These are phyloP conservation scores for Muntiacus muntjak DNA, from an alignment of 2,113 vertebrate species.

Conservation along the genomic window DNA sequence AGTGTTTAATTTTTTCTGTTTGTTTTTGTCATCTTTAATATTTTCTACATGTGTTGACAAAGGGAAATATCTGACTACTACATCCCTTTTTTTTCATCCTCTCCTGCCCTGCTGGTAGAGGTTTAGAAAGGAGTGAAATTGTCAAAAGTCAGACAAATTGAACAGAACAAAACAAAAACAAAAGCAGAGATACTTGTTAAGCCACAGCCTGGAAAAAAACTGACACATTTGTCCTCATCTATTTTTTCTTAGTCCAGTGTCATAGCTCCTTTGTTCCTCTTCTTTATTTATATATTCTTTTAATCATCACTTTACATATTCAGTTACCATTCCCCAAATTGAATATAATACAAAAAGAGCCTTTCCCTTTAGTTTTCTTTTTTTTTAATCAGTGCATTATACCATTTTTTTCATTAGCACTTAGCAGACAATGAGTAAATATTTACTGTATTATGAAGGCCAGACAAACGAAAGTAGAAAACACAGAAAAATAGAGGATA, in stretches of 20 bases:
- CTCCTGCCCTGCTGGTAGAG: background rate
- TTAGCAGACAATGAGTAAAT: background rate
- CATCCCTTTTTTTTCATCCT: background rate
- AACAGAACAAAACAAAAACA: background rate
- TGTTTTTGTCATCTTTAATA: slow-evolving; percentile 39
- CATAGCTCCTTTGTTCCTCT: background rate
- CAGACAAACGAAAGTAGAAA: background rate
- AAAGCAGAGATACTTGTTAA: background rate
- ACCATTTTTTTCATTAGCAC: background rate
- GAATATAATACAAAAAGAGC: background rate
- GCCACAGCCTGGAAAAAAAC: background rate
- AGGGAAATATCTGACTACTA: background rate
- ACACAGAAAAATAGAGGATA: background rate
- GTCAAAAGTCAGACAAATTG: background rate
- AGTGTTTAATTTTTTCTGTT: slow-evolving; percentile 48
- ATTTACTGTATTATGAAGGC: background rate
- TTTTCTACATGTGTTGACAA: slow-evolving; percentile 17
- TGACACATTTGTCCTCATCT: background rate
- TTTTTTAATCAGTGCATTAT: background rate
- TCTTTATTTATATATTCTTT: background rate
- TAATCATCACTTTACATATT: background rate
- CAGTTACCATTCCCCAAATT: background rate
- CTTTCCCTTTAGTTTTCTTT: background rate
- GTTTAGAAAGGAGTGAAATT: background rate
- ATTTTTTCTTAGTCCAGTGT: background rate